These are phyloP conservation scores for Brachyhypopomus gauderio DNA, from an alignment of 2,113 vertebrate genomes.

Conservation along the genomic window DNA sequence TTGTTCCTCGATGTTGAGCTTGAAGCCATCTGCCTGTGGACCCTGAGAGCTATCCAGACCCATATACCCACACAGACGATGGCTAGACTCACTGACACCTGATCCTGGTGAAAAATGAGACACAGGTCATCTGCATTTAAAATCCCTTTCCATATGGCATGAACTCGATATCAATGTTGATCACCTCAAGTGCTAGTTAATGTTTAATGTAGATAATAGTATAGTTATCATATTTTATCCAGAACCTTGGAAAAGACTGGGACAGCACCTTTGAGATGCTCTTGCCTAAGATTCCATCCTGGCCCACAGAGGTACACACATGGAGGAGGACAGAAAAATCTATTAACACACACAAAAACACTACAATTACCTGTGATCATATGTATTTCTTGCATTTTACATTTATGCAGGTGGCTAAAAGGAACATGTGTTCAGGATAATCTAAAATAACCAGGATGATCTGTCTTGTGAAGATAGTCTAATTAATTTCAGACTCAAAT, in stretches of 20 bases:
- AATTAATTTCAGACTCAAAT: too few species aligned
- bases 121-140: slow-evolving; percentile 4
- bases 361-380: not conserved
- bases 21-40: slow-evolving; percentile 81
- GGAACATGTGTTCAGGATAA: too few species aligned
- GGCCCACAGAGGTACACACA: slow-evolving; percentile 88
- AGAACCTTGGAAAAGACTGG: not conserved
- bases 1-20: slow-evolving; percentile 88
- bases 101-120: slow-evolving; percentile 61
- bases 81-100: slow-evolving; percentile 71
- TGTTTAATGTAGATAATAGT: not conserved
- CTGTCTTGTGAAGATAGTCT: too few species aligned
- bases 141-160: too few species aligned
- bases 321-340: slow-evolving; percentile 96
- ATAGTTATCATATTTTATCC: not conserved
- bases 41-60: slow-evolving; percentile 84
- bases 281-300: slow-evolving; percentile 86
- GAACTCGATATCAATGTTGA: not conserved
- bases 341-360: slow-evolving; percentile 54
- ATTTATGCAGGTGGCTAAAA: not conserved
- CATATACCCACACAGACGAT: slow-evolving; percentile 85
- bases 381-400: not conserved
- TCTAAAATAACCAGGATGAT: too few species aligned
- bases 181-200: not conserved
- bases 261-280: slow-evolving; percentile 78